These are phyloP conservation scores for Eueides isabella DNA, from an alignment of 1,140 invertebrate species.

Conservation along the genomic window DNA sequence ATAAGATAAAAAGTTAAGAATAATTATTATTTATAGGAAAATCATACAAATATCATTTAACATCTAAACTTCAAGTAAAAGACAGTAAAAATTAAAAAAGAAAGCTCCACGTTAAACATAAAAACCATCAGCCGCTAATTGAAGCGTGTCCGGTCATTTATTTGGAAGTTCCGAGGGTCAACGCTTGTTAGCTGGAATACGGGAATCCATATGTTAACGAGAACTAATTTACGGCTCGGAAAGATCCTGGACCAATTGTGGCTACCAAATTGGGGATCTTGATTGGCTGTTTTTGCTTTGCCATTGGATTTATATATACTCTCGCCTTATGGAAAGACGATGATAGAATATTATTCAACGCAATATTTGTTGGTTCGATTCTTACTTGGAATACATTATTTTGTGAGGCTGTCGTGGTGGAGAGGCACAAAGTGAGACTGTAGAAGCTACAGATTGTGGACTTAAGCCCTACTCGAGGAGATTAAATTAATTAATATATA, in stretches of 20 bases:
- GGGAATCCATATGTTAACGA: slow-evolving; percentile 75
- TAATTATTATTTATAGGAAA: too few species aligned
- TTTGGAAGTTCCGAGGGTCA: slow-evolving; percentile 58
- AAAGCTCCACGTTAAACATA: slow-evolving; percentile 30
- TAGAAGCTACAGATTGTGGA: too few species aligned
- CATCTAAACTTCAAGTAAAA: neutral
- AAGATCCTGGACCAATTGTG: slow-evolving; percentile 47
- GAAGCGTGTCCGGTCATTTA: slow-evolving; percentile 69
- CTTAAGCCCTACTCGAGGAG: too few species aligned
- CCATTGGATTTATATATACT: neutral
- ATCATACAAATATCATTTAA: too few species aligned
- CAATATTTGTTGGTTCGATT: too few species aligned
- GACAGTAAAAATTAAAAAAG: neutral
- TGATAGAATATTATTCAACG: neutral
- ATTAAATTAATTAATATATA: too few species aligned
- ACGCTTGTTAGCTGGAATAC: slow-evolving; percentile 68
- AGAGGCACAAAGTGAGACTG: too few species aligned
- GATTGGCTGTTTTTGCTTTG: slow-evolving; percentile 23
- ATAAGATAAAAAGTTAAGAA: too few species aligned
- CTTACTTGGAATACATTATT: too few species aligned
- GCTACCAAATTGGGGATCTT: slow-evolving; percentile 35
- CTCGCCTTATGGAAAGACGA: neutral
- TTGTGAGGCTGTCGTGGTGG: too few species aligned
- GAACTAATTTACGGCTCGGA: slow-evolving; percentile 65
- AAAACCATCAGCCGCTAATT: slow-evolving; percentile 56